Conservation (phyloP, 2,113 vertebrate species). For the Pseudorectes ferrugineus region DNA sequence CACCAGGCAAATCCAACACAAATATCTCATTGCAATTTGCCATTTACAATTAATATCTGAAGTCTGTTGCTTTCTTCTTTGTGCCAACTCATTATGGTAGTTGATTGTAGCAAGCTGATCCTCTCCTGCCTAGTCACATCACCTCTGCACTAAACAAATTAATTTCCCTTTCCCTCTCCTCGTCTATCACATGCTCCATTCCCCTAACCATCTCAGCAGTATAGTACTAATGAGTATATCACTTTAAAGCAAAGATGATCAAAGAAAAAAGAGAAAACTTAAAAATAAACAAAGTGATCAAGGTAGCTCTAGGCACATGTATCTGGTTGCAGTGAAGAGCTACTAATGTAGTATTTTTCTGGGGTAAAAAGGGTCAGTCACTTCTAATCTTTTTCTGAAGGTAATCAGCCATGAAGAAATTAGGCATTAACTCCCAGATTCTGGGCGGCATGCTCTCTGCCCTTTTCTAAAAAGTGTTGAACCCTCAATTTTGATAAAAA, state of each 20-base stretch:
- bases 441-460: not conserved
- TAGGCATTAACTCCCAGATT: not conserved
- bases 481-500: fast-evolving
- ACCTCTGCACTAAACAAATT: not conserved
- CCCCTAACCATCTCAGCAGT: not conserved
- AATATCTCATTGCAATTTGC: not conserved
- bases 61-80: not conserved
- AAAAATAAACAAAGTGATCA: not conserved
- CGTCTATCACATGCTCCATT: not conserved
- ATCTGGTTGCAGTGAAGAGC: not conserved
- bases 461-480: not conserved
- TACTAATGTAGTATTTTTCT: not conserved
- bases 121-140: not conserved
- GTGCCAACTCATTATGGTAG: not conserved
- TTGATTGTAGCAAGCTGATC: fast-evolving
- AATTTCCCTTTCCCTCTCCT: not conserved
- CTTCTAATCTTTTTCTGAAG: not conserved
- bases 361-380: not conserved
- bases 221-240: not conserved
- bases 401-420: not conserved
- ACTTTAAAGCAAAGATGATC: not conserved
- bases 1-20: not conserved
- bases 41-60: not conserved
- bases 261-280: not conserved
- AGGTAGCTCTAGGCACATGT: not conserved